Conservation (phyloP, 2,888 invertebrate species). For the Dermolepida albohirtum region DNA sequence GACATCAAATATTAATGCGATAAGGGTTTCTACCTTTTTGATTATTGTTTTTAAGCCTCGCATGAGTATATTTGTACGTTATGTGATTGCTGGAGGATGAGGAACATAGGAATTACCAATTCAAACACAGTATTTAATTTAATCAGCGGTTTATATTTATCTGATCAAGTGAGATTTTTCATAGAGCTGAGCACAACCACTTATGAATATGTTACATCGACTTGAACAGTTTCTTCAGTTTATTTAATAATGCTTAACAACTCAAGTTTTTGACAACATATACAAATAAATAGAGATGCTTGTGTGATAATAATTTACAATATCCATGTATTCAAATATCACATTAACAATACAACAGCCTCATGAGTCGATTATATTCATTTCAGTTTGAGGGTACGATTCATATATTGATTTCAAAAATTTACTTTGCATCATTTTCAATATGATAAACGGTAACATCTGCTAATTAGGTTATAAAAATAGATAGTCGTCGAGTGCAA, state of each 20-base stretch:
- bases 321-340: conserved; percentile 66
- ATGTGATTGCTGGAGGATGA: not conserved
- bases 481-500: conserved; percentile 58
- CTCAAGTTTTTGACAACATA: conserved; percentile 58
- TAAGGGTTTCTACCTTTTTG: too few relatives aligned
- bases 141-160: conserved; percentile 59
- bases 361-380: conserved; percentile 58
- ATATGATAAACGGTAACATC: conserved; percentile 58
- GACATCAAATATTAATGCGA: too few relatives aligned
- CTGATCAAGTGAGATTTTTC: conserved; percentile 58
- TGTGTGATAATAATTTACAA: conserved; percentile 60
- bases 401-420: conserved; percentile 48
- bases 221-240: conserved; percentile 56
- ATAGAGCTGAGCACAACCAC: conserved; percentile 61
- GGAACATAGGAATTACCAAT: not conserved
- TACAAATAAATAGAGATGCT: conserved; percentile 63
- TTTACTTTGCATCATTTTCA: conserved; percentile 45
- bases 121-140: conserved; percentile 38
- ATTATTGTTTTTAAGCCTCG: too few relatives aligned
- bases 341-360: conserved; percentile 67
- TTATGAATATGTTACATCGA: conserved; percentile 61
- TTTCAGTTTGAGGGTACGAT: conserved; percentile 47
- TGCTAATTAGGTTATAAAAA: conserved; percentile 62
- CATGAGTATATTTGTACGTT: too few relatives aligned
- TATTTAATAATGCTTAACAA: conserved; percentile 55